Base-by-base conservation (phyloP, 2,888 invertebrate species). In the Platyscelio sp. region DNA sequence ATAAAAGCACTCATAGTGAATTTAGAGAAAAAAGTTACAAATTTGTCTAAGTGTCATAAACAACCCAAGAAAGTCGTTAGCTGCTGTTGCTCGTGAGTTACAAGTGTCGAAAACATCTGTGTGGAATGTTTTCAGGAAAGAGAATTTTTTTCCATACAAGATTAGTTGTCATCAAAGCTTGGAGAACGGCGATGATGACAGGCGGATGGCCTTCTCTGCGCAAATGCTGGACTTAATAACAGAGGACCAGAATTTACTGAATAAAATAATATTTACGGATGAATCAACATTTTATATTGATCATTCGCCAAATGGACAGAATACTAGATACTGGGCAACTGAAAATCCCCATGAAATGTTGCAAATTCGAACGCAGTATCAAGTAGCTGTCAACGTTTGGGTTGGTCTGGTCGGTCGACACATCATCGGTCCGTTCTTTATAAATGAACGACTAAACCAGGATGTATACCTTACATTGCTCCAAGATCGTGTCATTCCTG, bases 401-500 rank as follows among this genome's bases (percentile, higher is more conserved):
- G 72, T 18, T 56, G 72, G 33, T 5, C 29, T 61, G 6, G 49
- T 61, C 13, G 60, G 24, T 3, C 24, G 27, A 4, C 13, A 72
- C 18, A 20, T 72, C 4, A 72, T 72, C 33, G 71, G 71, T 15
- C 71, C 71, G 3, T 60, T 60, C 11, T 71, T 71, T 46, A 56
- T 71, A 13, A 29, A 67, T 13, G n/a, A 67, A 13, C 46, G 67
- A 26, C 26, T 68, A 0, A 68, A 49, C 54, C 56, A 56, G n/a
- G 2, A 43, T 15, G 43, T 43, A 15, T 43, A 43, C 43, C 43
- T 43, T 3, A 15, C 9, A 11, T 46, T 65, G 27, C 46, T 65
- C 0, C 26, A 65, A 18, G 27, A 65, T 9, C 46, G 20, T 7
- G 27, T 65, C 1, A 18, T 65, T 15, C 43, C 63, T n/a, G 46